Evolutionary conservation across 1,140 invertebrate genomes (phyloP), one percentile per base, ranked within the genome.

Genomic region (Drosophila bocki): DNA sequence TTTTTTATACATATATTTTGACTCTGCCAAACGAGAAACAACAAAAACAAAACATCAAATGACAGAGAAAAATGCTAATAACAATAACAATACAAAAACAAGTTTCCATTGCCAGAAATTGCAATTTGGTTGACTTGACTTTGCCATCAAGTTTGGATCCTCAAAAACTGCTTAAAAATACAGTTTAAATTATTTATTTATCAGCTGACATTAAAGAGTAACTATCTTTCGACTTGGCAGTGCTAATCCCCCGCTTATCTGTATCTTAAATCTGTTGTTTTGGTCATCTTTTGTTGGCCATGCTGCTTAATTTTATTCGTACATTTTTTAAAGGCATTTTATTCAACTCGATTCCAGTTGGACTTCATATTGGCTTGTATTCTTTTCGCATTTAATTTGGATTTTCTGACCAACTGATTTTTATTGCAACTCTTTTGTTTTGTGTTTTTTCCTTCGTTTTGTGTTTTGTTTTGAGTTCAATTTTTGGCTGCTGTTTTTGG

Each of bases 1-100:
- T 56, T 64, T 22, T 45, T 1, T 41, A 0, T n/a, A 1, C 8
- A 22, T 50, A 39, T 57, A 19, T 65, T 67, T 78, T 87, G 53
- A 59, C 54, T 80, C 65, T 54, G 71, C 71, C 77, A 79, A 68
- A 62, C 22, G 13, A 48, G 26, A 50, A 50, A 17, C 26, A 32
- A 51, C 42, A 85, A 68, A 80, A 48, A 80, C 22, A 22, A 54
- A 70, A 75, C 74, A 74, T 56, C 75, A 85, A 81, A 88, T 88
- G 84, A 87, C 84, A 74, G 84, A 88, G 80, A 87, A 87, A 87
- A 87, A 87, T 87, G 84, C 69, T 88, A 87, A 87, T 87, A 87
- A 80, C 84, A 87, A 87, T 83, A 87, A 88, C 71, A 87, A 65
- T 75, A 86, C 65, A 60, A 87, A 87, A 87, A 87, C 84, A 75